These are phyloP conservation scores for Platysternon megacephalum DNA, from an alignment of 2,113 vertebrate genomes.

Conservation along the genomic window DNA sequence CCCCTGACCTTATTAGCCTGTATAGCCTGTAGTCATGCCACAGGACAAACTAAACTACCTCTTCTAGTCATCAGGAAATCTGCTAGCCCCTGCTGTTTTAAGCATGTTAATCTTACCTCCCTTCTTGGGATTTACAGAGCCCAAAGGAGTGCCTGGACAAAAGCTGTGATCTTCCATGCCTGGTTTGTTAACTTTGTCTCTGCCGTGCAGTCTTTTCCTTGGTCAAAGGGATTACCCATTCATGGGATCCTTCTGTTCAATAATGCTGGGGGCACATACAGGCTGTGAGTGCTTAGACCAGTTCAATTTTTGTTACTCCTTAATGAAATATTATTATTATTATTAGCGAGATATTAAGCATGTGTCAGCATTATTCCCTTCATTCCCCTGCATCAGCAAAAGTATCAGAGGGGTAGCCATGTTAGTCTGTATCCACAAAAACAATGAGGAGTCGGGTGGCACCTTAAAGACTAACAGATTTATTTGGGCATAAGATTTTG, in stretches of 20 bases:
- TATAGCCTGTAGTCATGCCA: not conserved
- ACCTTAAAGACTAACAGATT: too few relatives aligned
- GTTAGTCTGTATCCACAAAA: too few relatives aligned
- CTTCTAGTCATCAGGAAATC: not conserved
- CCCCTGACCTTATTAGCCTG: not conserved
- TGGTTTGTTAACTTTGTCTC: not conserved
- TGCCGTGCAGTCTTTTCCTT: not conserved
- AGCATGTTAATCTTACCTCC: not conserved
- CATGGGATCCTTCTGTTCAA: not conserved
- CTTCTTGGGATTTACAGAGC: not conserved
- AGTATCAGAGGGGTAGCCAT: too few relatives aligned
- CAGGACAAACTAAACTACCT: not conserved
- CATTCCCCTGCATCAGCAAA: too few relatives aligned
- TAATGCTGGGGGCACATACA: not conserved
- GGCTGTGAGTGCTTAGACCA: not conserved
- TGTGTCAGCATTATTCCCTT: too few relatives aligned
- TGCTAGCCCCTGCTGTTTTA: not conserved
- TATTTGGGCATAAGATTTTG: too few relatives aligned
- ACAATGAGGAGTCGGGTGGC: too few relatives aligned
- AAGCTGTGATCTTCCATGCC: not conserved
- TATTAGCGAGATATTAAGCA: too few relatives aligned
- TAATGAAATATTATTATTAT: too few relatives aligned
- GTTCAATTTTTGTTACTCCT: not conserved
- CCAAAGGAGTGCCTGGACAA: not conserved
- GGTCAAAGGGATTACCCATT: not conserved